A percentile compares a stretch with the other conserved stretches of the same genome.
These are phyloP conservation scores for Chascanopsetta lugubris DNA, from an alignment of 2,113 vertebrate species.

Conservation along the genomic window DNA sequence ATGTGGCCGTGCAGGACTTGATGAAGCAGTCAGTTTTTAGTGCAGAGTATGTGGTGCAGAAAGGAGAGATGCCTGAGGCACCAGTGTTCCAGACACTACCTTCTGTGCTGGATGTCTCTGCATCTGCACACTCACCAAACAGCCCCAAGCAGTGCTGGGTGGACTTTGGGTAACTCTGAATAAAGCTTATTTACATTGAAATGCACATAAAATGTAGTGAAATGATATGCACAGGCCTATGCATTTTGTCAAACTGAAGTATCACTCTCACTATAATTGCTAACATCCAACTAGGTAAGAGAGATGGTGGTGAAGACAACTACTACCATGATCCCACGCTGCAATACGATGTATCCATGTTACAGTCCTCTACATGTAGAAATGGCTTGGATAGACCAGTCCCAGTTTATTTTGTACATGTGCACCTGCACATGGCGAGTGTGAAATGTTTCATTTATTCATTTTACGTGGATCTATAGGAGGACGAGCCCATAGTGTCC, in stretches of 20 bases:
- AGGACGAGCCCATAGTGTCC: not conserved
- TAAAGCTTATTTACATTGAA: slow-evolving; percentile 24
- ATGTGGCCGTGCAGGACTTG: slow-evolving; percentile 21
- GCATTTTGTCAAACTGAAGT: slow-evolving; percentile 26
- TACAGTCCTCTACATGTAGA: too few species aligned
- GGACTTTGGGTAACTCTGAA: slow-evolving; percentile 36
- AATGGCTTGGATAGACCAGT: not conserved
- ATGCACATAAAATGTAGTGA: not conserved
- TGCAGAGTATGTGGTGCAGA: slow-evolving; percentile 33
- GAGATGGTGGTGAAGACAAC: not conserved
- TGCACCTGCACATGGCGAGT: not conserved
- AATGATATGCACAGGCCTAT: slow-evolving; percentile 11
- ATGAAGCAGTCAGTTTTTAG: slow-evolving; percentile 55
- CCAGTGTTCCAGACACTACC: slow-evolving; percentile 45
- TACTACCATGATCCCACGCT: slow-evolving; percentile 1
- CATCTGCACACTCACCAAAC: slow-evolving; percentile 56
- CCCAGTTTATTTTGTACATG: not conserved
- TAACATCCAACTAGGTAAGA: not conserved
- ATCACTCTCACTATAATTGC: slow-evolving; percentile 1
- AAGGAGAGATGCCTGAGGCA: slow-evolving; percentile 38
- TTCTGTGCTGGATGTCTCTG: slow-evolving; percentile 53
- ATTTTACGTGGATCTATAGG: not conserved
- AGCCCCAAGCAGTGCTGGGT: slow-evolving; percentile 32
- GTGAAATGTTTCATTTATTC: not conserved
- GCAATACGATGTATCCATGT: not conserved